Evolutionary conservation across 2,113 vertebrate species (phyloP).

Genomic region (Cavia aperea): DNA sequence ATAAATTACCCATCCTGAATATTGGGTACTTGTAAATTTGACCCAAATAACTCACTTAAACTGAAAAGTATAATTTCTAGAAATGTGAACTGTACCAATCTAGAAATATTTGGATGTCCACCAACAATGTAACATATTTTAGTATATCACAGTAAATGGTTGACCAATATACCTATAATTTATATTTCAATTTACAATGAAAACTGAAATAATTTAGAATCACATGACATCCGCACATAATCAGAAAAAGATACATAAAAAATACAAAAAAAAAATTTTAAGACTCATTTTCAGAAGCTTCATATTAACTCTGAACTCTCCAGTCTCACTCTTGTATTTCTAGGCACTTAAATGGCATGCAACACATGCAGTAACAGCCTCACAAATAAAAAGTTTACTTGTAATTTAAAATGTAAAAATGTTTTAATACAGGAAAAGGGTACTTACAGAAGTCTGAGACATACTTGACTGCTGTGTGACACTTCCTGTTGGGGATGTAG

Average conservation of each 20-base stretch:
- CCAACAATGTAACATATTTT: not conserved
- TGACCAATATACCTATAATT: not conserved
- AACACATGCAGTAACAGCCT: constrained; percentile 35
- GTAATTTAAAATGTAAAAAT: not conserved
- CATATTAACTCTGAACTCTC: constrained; percentile 32
- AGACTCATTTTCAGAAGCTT: constrained; percentile 42
- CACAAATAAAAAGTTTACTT: constrained; percentile 35
- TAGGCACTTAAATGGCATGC: constrained; percentile 4
- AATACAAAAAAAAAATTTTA: constrained; percentile 34
- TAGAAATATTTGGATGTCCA: constrained; percentile 17
- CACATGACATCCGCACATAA: not conserved
- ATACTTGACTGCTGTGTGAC: constrained; percentile 84
- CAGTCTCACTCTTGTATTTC: not conserved
- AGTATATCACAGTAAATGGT: not conserved
- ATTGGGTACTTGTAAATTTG: constrained; percentile 18
- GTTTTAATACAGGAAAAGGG: constrained; percentile 53
- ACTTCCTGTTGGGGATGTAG: constrained; percentile 83
- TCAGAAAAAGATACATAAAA: not conserved
- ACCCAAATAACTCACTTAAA: not conserved
- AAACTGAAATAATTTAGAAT: constrained; percentile 48
- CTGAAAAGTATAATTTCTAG: constrained; percentile 42
- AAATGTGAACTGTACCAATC: constrained; percentile 22
- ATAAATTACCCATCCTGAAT: not conserved
- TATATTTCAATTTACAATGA: constrained; percentile 2
- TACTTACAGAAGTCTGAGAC: constrained; percentile 88